These are phyloP conservation scores for Rhinoderma darwinii DNA, from an alignment of 2,113 vertebrate species.

Conservation along the genomic window DNA sequence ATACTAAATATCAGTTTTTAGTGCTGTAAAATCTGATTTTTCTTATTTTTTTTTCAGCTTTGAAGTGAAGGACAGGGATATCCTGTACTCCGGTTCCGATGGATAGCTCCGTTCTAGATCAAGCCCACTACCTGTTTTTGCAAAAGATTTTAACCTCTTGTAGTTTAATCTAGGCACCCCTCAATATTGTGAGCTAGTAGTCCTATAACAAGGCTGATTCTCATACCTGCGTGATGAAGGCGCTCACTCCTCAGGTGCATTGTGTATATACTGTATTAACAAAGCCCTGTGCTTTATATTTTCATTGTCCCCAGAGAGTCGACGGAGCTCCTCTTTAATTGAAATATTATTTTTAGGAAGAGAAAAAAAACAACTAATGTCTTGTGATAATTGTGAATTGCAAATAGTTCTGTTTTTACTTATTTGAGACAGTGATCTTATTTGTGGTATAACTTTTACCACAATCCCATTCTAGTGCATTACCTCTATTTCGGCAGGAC, in stretches of 20 bases:
- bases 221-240: slow-evolving; percentile 67
- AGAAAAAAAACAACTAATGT: slow-evolving; percentile 65
- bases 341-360: slow-evolving; percentile 76
- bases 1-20: not conserved
- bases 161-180: slow-evolving; percentile 83
- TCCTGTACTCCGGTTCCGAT: slow-evolving; percentile 75
- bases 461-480: not conserved
- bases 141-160: slow-evolving; percentile 75
- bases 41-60: slow-evolving; percentile 71
- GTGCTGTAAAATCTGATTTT: not conserved
- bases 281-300: slow-evolving; percentile 68
- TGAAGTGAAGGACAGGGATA: slow-evolving; percentile 76
- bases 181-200: slow-evolving; percentile 81
- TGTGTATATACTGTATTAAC: slow-evolving; percentile 72
- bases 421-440: slow-evolving; percentile 60
- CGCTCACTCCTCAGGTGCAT: slow-evolving; percentile 69
- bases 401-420: slow-evolving; percentile 59
- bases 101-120: slow-evolving; percentile 76
- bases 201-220: slow-evolving; percentile 69
- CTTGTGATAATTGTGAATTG: slow-evolving; percentile 77
- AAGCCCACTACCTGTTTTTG: slow-evolving; percentile 76
- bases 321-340: slow-evolving; percentile 72
- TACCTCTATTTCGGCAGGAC: not conserved
- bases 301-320: slow-evolving; percentile 71
- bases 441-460: not conserved